Conservation (phyloP, 2,888 invertebrate species). For the Artemia sinica region DNA sequence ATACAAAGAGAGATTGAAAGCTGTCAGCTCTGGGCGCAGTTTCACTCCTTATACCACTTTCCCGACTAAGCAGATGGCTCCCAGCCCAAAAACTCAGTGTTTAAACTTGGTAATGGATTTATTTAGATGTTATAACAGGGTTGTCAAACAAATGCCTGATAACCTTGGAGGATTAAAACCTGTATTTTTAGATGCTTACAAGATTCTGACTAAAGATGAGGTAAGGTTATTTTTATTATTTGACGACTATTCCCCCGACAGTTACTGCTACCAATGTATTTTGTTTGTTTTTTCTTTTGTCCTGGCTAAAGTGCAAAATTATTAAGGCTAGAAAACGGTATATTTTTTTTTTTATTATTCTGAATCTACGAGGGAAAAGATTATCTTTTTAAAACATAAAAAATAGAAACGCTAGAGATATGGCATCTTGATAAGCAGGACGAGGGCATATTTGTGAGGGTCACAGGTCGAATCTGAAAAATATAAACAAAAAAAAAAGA, state of each 20-base stretch:
- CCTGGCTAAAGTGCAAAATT: no score
- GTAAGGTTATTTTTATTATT: background rate
- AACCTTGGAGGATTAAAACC: background rate
- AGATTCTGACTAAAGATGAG: background rate
- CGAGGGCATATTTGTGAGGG: no score
- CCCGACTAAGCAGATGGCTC: background rate
- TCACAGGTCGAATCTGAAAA: no score
- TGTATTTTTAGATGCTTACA: background rate
- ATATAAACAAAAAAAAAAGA: no score
- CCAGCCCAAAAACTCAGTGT: conserved; percentile 5
- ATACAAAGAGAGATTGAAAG: background rate
- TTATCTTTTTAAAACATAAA: no score
- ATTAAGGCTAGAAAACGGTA: no score
- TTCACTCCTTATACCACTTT: background rate
- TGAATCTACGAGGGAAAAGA: no score
- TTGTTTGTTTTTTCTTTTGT: no score
- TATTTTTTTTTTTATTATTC: no score
- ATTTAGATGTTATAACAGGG: conserved; percentile 1
- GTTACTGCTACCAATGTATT: background rate
- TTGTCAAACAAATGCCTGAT: conserved; percentile 1
- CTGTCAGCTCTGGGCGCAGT: background rate
- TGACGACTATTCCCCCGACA: background rate
- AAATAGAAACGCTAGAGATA: no score
- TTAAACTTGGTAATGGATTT: background rate
- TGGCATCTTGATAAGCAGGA: no score